Percentiles rank a stretch among this genome's conserved stretches.
These are phyloP conservation scores for Microtus californicus DNA, from an alignment of 2,797 vertebrate species.

Conservation along the genomic window DNA sequence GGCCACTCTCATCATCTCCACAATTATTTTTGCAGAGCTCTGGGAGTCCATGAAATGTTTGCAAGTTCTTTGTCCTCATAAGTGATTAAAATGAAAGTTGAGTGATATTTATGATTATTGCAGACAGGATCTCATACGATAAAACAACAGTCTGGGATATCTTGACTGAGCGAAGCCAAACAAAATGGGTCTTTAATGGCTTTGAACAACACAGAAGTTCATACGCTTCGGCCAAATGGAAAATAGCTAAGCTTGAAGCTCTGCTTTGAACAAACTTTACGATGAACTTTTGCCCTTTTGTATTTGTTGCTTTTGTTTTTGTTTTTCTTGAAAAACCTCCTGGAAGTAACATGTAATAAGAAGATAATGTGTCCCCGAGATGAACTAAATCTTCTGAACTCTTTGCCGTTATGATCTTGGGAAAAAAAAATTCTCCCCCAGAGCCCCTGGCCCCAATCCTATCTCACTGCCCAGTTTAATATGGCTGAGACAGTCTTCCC, in stretches of 20 bases:
- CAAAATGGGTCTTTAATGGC: neutral
- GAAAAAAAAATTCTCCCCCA: conserved; percentile 46
- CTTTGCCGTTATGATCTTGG: conserved; percentile 36
- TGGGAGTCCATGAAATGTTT: neutral
- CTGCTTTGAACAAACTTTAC: conserved; percentile 31
- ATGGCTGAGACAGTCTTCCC: conserved; percentile 47
- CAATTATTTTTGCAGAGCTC: neutral
- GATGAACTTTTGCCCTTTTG: conserved; percentile 21
- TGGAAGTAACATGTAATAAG: neutral
- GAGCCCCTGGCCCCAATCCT: neutral
- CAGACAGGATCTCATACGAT: neutral
- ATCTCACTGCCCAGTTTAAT: conserved; percentile 10
- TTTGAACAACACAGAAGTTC: conserved; percentile 2
- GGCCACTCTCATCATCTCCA: neutral
- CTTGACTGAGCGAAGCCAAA: conserved; percentile 3
- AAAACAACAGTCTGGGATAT: neutral
- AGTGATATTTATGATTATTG: conserved; percentile 14
- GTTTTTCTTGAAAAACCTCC: conserved; percentile 31
- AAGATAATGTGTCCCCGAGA: conserved; percentile 43
- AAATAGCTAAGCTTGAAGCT: conserved; percentile 49
- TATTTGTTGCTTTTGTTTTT: conserved; percentile 19
- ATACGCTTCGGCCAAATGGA: neutral
- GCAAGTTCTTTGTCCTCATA: conserved; percentile 36
- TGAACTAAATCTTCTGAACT: conserved; percentile 66
- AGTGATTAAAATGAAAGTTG: conserved; percentile 47